phyloP scores from a whole-genome alignment of 2,797 vertebrate genomes.

The Pseudochirops corinnae region DNA sequence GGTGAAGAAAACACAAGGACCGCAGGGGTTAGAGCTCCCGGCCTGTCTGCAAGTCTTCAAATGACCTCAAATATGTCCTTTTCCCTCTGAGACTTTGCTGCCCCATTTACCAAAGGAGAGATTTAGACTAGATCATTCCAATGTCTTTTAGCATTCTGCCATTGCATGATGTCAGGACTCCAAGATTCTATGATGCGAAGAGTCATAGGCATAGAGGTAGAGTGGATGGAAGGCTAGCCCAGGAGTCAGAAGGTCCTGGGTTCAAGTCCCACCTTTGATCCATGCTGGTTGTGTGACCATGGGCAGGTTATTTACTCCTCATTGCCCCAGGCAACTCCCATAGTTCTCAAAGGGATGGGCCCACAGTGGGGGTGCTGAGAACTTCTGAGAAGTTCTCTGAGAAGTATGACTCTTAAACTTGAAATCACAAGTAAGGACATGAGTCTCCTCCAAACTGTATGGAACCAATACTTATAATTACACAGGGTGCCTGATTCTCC shows the following conservation, averaged over 20 bases:
- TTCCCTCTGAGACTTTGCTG: neutral
- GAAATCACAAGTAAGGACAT: neutral
- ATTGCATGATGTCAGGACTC: neutral
- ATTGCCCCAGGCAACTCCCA: rapidly evolving
- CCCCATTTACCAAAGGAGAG: neutral
- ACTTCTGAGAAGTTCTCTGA: neutral
- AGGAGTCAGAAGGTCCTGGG: neutral
- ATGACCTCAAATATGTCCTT: neutral
- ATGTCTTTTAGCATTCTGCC: neutral
- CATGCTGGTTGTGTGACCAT: neutral
- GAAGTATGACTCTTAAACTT: neutral
- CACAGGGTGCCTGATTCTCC: neutral
- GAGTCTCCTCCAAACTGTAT: neutral
- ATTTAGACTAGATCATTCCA: neutral
- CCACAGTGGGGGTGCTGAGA: neutral
- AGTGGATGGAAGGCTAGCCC: neutral
- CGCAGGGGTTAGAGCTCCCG: neutral
- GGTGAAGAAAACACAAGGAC: neutral
- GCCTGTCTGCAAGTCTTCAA: neutral
- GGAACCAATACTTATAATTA: neutral
- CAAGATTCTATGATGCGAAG: neutral
- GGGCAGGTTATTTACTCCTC: neutral
- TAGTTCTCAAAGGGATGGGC: neutral
- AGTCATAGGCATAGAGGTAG: rapidly evolving
- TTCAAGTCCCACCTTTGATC: neutral